phyloP scores from a whole-genome alignment of 2,113 vertebrate species.

The Leucosticte australis region DNA sequence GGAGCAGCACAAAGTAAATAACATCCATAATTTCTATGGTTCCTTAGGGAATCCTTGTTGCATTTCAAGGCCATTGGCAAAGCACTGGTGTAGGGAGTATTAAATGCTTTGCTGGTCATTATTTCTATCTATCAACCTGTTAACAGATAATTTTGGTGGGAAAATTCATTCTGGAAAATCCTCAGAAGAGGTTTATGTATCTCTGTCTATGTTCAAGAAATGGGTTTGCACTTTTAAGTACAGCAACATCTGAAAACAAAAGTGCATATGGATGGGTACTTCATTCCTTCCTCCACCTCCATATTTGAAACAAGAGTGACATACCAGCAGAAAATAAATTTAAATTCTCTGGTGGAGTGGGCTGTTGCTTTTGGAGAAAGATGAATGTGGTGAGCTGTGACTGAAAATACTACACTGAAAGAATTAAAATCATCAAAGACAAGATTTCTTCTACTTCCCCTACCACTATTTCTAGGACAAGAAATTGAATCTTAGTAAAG shows the following conservation, averaged over 20 bases:
- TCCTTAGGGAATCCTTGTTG: neutral
- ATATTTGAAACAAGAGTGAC: neutral
- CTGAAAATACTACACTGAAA: neutral
- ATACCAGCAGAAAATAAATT: neutral
- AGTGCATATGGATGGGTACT: neutral
- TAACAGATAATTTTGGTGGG: neutral
- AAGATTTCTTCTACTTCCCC: neutral
- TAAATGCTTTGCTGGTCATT: neutral
- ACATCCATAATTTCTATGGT: neutral
- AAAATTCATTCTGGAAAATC: neutral
- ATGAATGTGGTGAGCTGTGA: neutral
- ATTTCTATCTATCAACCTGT: neutral
- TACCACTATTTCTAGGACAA: neutral
- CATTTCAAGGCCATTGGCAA: neutral
- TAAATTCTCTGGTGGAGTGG: neutral
- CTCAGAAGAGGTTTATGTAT: neutral
- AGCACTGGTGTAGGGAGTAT: neutral
- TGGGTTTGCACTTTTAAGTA: neutral
- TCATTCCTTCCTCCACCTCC: neutral
- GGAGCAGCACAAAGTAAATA: neutral
- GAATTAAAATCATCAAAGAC: neutral
- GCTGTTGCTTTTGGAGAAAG: neutral
- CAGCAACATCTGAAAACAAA: neutral
- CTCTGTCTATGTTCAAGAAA: neutral
- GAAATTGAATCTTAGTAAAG: neutral